phyloP scores from a whole-genome alignment of 2,888 invertebrate genomes.

The Toxonevra muliebris region DNA sequence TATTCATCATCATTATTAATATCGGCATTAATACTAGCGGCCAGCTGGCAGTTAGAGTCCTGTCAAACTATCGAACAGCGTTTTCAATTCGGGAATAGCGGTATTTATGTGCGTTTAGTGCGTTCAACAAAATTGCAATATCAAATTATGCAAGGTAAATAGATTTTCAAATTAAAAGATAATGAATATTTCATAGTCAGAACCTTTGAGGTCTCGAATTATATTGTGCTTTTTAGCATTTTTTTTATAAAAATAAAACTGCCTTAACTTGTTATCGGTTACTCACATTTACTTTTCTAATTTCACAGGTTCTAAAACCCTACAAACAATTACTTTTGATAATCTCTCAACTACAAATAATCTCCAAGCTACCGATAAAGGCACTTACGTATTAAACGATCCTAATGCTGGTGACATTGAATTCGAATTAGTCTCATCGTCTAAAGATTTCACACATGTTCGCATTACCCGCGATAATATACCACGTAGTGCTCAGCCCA shows the following conservation, averaged over 20 bases:
- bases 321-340: constrained; percentile 56
- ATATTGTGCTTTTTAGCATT: too few relatives aligned
- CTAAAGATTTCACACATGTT: constrained; percentile 50
- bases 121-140: constrained; percentile 55
- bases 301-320: constrained; percentile 40
- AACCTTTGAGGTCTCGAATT: neutral
- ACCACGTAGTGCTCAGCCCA: constrained; percentile 46
- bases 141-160: constrained; percentile 54
- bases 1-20: too few relatives aligned
- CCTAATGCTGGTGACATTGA: constrained; percentile 47
- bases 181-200: neutral
- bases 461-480: constrained; percentile 52
- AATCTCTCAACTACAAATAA: constrained; percentile 51
- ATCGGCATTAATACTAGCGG: too few relatives aligned
- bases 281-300: too few relatives aligned
- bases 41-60: constrained; percentile 26
- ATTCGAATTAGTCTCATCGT: constrained; percentile 48
- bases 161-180: too few relatives aligned
- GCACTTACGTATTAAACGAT: constrained; percentile 44
- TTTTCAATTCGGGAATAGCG: constrained; percentile 53
- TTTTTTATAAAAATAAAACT: too few relatives aligned
- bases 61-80: constrained; percentile 53
- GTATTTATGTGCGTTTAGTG: constrained; percentile 50
- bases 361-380: constrained; percentile 46
- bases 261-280: too few relatives aligned